A percentile compares a stretch with the other conserved stretches of the same genome.
Conservation (phyloP, 1,140 invertebrate genomes). For the Leptonema lineaticorne region DNA sequence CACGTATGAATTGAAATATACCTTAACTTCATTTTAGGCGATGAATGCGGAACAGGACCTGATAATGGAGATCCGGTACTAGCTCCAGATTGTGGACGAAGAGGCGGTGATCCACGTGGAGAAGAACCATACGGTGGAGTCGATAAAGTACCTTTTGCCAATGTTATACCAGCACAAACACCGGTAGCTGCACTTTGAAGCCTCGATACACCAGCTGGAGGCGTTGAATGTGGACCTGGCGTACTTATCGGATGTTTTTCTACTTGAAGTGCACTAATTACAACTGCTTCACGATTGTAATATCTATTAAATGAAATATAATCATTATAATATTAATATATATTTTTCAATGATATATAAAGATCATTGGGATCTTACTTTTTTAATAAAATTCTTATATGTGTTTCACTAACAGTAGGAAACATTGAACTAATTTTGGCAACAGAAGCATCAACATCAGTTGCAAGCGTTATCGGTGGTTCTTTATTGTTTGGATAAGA, state of each 20-base stretch:
- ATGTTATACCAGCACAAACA: constrained; percentile 49
- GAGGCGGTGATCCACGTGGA: constrained; percentile 47
- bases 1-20: constrained; percentile 45
- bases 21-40: constrained; percentile 91
- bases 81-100: constrained; percentile 53
- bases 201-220: constrained; percentile 59
- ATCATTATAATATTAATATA: too few species aligned
- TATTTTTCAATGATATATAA: too few species aligned
- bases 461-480: constrained; percentile 61
- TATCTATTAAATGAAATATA: too few species aligned
- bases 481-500: constrained; percentile 61
- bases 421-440: constrained; percentile 88
- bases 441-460: constrained; percentile 70
- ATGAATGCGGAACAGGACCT: constrained; percentile 68
- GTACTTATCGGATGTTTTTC: constrained; percentile 89
- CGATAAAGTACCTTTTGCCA: constrained; percentile 42
- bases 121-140: constrained; percentile 46
- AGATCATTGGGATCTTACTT: too few species aligned
- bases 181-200: constrained; percentile 50
- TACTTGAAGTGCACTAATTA: constrained; percentile 89
- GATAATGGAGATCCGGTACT: constrained; percentile 56
- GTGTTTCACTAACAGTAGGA: constrained; percentile 84
- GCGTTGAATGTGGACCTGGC: constrained; percentile 74
- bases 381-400: constrained; percentile 81
- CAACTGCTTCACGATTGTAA: constrained; percentile 88